phyloP scores from a whole-genome alignment of 2,888 invertebrate species.

The Nomada fucata region DNA sequence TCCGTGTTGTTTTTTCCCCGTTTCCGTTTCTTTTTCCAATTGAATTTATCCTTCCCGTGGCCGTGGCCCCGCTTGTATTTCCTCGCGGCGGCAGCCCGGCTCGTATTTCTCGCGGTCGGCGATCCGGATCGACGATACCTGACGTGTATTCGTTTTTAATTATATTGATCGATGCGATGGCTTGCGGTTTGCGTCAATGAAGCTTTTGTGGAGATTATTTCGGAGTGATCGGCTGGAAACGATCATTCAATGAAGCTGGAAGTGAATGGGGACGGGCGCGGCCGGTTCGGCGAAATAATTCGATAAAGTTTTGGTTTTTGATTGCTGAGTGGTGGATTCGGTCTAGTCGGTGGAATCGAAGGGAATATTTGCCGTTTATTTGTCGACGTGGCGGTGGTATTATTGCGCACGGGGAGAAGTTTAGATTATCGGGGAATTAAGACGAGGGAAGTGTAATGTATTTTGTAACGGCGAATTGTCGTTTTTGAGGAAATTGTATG shows the following conservation, averaged over 20 bases:
- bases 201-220: neutral
- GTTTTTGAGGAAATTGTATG: too few relatives aligned
- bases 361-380: too few relatives aligned
- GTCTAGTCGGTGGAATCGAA: too few relatives aligned
- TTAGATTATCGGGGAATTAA: too few relatives aligned
- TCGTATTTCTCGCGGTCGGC: neutral
- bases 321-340: too few relatives aligned
- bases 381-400: too few relatives aligned
- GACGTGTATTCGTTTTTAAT: slow-evolving; percentile 28
- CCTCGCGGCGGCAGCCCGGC: too few relatives aligned
- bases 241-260: neutral
- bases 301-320: too few relatives aligned
- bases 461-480: too few relatives aligned
- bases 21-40: neutral
- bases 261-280: neutral
- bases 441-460: too few relatives aligned
- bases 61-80: neutral
- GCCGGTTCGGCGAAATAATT: neutral
- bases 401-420: too few relatives aligned
- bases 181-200: neutral
- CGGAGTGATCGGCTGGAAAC: neutral
- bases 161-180: neutral
- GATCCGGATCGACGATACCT: neutral
- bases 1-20: neutral
- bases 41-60: slow-evolving; percentile 31